These are phyloP conservation scores for Geophilus truncorum DNA, from an alignment of 2,888 invertebrate genomes.

Conservation along the genomic window DNA sequence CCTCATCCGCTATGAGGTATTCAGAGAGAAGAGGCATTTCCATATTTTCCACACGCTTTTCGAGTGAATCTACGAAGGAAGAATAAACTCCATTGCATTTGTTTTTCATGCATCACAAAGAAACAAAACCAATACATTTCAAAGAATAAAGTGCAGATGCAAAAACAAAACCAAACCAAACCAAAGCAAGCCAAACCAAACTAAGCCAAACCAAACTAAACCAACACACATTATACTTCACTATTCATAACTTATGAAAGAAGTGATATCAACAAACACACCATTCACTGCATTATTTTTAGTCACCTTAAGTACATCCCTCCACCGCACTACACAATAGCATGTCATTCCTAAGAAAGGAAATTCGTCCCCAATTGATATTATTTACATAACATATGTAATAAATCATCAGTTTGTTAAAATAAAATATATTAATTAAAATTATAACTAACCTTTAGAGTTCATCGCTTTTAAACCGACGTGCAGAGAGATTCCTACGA, in stretches of 20 bases:
- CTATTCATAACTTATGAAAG: too few relatives aligned
- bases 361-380: background rate
- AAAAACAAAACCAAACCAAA: background rate
- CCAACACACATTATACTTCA: too few relatives aligned
- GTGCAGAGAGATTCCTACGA: constrained; percentile 81
- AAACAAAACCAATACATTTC: background rate
- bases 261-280: background rate
- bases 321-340: background rate
- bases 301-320: background rate
- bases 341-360: background rate
- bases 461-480: constrained; percentile 55
- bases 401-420: background rate
- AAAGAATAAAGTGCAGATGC: background rate
- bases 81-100: background rate
- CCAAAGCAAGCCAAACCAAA: background rate
- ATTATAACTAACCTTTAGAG: background rate
- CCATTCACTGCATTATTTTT: too few relatives aligned
- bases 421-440: background rate
- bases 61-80: background rate
- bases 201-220: too few relatives aligned
- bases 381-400: background rate
- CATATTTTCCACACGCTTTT: background rate
- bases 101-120: background rate
- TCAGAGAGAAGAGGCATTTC: background rate
- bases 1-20: background rate